A percentile compares a stretch with the other conserved stretches of the same genome.
phyloP scores from a whole-genome alignment of 2,888 invertebrate species.

The Watsonalla binaria region DNA sequence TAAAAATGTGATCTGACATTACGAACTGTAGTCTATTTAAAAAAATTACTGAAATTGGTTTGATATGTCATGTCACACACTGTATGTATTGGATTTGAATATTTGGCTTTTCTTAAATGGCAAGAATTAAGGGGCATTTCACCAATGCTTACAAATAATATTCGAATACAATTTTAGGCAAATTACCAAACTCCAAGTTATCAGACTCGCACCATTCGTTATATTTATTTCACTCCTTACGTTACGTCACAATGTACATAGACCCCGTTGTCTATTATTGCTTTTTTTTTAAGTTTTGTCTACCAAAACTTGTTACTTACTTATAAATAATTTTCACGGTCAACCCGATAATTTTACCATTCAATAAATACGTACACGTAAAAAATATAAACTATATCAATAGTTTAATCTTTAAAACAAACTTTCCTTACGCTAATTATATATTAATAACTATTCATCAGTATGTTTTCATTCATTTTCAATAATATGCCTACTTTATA shows the following conservation, averaged over 20 bases:
- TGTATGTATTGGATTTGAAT: slow-evolving; percentile 33
- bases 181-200: slow-evolving; percentile 58
- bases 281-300: slow-evolving; percentile 77
- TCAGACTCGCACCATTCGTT: slow-evolving; percentile 77
- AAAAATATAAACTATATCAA: slow-evolving; percentile 80
- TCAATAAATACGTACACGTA: slow-evolving; percentile 79
- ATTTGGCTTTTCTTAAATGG: slow-evolving; percentile 30
- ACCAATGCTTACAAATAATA: slow-evolving; percentile 65
- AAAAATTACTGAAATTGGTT: slow-evolving; percentile 48
- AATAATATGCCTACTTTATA: slow-evolving; percentile 77
- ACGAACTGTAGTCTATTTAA: slow-evolving; percentile 7
- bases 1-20: not conserved
- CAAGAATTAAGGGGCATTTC: slow-evolving; percentile 59
- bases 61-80: slow-evolving; percentile 70
- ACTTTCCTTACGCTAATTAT: slow-evolving; percentile 74
- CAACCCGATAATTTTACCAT: slow-evolving; percentile 78
- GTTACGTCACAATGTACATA: slow-evolving; percentile 75
- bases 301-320: slow-evolving; percentile 66
- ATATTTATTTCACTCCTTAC: slow-evolving; percentile 62
- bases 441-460: slow-evolving; percentile 78
- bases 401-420: slow-evolving; percentile 80
- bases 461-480: slow-evolving; percentile 75
- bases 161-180: slow-evolving; percentile 58
- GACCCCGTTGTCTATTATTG: slow-evolving; percentile 73
- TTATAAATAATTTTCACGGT: slow-evolving; percentile 76